Evolutionary conservation across 2,888 invertebrate species (phyloP).

Genomic region (Glyphotaelius pellucidus): DNA sequence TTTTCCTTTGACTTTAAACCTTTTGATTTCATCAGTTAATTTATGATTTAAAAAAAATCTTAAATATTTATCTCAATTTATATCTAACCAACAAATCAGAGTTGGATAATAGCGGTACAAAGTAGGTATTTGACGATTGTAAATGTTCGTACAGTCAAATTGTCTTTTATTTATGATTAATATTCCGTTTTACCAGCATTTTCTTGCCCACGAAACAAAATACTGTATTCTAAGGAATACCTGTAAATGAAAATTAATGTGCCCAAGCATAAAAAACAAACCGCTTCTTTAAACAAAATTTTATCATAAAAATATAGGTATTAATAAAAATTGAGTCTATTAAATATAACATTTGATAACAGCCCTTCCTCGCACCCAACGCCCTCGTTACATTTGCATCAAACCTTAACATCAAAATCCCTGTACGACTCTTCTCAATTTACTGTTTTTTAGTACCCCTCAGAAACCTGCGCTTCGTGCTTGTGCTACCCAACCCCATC

Average conservation of each 20-base stretch:
- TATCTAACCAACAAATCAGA: too few species aligned
- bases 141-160: too few species aligned
- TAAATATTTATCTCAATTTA: too few species aligned
- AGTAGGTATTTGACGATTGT: too few species aligned
- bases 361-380: background rate
- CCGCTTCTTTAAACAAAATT: background rate
- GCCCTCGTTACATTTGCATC: background rate
- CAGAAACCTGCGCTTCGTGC: background rate
- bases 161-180: too few species aligned
- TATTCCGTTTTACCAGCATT: too few species aligned
- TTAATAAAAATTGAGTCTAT: background rate
- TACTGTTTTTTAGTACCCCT: background rate
- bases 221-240: too few species aligned
- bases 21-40: too few species aligned
- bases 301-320: background rate
- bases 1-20: too few species aligned
- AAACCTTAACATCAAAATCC: background rate
- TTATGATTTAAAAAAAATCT: too few species aligned
- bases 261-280: background rate
- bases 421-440: background rate
- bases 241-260: too few species aligned
- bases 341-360: background rate
- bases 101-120: too few species aligned
- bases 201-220: background rate
- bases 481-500: background rate